Percentiles rank a stretch among this genome's conserved stretches.
phyloP scores from a whole-genome alignment of 2,113 vertebrate genomes.

The Anguilla japonica region DNA sequence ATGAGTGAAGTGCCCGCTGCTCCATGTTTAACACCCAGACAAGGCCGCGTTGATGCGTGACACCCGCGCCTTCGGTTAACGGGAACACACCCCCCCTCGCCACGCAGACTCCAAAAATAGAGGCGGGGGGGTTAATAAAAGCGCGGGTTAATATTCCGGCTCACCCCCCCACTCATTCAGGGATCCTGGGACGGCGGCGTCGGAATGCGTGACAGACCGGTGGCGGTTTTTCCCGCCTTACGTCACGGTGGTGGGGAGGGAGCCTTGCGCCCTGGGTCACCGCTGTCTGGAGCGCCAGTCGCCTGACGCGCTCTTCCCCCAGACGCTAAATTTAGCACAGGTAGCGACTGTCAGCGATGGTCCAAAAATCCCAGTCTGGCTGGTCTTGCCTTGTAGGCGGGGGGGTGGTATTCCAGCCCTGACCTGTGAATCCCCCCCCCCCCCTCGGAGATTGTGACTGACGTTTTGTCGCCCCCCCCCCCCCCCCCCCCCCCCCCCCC shows the following conservation, averaged over 20 bases:
- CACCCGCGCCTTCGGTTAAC: neutral
- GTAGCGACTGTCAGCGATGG: neutral
- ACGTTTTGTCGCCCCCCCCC: neutral
- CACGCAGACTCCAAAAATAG: constrained; percentile 1
- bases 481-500: too few relatives aligned
- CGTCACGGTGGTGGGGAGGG: too few relatives aligned
- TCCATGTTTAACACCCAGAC: neutral
- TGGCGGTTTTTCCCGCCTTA: neutral
- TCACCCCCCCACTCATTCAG: neutral
- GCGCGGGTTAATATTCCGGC: neutral
- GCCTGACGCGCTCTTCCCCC: too few relatives aligned
- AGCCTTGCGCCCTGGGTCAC: neutral
- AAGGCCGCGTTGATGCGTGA: neutral
- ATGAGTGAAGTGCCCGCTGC: neutral
- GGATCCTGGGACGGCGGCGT: neutral
- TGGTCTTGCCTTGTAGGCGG: neutral
- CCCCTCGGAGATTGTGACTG: neutral
- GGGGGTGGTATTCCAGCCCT: neutral
- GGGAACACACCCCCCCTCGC: too few relatives aligned
- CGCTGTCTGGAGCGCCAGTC: too few relatives aligned
- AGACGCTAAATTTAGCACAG: constrained; percentile 22
- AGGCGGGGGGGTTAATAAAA: neutral
- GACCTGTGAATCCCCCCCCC: neutral
- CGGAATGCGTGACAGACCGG: neutral
- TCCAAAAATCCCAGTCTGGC: neutral